Evolutionary conservation across 1,140 invertebrate genomes (phyloP), one percentile per base, ranked within the genome.

Genomic region (Luehdorfia chinensis): DNA sequence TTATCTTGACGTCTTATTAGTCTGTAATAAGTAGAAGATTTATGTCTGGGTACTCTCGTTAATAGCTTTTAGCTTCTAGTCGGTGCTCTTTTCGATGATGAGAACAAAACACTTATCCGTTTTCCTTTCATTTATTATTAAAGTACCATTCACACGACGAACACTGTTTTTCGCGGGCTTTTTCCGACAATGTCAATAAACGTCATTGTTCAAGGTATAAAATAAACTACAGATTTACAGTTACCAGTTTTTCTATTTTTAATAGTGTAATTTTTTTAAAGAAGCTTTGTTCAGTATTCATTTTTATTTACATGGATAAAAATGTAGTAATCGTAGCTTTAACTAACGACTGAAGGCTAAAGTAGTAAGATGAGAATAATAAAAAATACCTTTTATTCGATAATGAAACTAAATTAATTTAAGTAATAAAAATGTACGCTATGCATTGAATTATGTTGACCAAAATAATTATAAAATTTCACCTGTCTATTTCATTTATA

Each of bases 111-210:
- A 37, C 34, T 37, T 37, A 30, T 11, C 14, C 39, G 28, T 43
- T 43, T 43, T 43, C 39, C 39, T 43, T 43, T 43, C 39, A 11
- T 43, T 43, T 28, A 28, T 43, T 28, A 28, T 30, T 30, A 14
- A 39, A 25, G 19, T 34, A 39, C 28, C 39, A 14, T 43, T 43
- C 39, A 11, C 39, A 43, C 39, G 39, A 16, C 3, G 23, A 2
- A n/a, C n/a, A 3, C 1, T 16, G 25, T 30, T 43, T 28, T 43
- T 43, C 14, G 12, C 36, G 19, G 12, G 36, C 19, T 39, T 39
- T 39, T 39, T 27, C 21, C 21, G 12, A 25, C 4, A 2, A 43
- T 28, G 39, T 30, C 39, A 28, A 41, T 41, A 41, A 41, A 41
- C 23, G 39, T 43, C 39, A 30, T 43, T 43, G 39, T 43, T 16